Conservation (phyloP, 2,113 vertebrate species). For the Tor tambroides region DNA sequence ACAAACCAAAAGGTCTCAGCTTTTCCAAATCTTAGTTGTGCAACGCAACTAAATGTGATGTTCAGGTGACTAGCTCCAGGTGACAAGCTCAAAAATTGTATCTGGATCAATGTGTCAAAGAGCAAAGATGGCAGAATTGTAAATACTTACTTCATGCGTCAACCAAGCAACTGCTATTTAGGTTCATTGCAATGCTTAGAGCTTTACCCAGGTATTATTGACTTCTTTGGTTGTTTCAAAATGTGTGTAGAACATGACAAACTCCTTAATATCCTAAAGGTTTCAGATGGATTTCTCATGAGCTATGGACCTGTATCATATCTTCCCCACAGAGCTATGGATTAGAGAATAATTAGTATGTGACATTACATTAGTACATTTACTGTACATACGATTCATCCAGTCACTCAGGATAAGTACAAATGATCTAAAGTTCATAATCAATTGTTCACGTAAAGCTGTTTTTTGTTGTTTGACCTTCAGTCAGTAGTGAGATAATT, state of each 20-base stretch:
- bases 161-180: background rate
- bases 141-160: background rate
- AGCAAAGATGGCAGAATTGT: background rate
- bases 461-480: conserved; percentile 41
- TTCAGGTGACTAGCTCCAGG: background rate
- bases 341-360: background rate
- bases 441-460: background rate
- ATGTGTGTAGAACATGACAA: too few species aligned
- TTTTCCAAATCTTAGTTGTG: background rate
- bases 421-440: conserved; percentile 13
- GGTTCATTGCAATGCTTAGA: background rate
- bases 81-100: background rate
- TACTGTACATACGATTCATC: conserved; percentile 30
- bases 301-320: background rate
- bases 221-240: background rate
- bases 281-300: background rate
- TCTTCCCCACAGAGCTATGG: background rate
- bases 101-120: background rate
- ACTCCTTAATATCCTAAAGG: background rate
- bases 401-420: conserved; percentile 64
- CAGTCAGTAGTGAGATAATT: conserved; percentile 19
- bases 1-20: background rate
- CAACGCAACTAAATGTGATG: background rate
- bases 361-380: conserved; percentile 39
- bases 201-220: background rate